Percentiles rank a stretch among this genome's conserved stretches.
Evolutionary conservation across 53 echinoderm and acorn worm genomes (phyloP).

Genomic region (Stichopus horrens): DNA sequence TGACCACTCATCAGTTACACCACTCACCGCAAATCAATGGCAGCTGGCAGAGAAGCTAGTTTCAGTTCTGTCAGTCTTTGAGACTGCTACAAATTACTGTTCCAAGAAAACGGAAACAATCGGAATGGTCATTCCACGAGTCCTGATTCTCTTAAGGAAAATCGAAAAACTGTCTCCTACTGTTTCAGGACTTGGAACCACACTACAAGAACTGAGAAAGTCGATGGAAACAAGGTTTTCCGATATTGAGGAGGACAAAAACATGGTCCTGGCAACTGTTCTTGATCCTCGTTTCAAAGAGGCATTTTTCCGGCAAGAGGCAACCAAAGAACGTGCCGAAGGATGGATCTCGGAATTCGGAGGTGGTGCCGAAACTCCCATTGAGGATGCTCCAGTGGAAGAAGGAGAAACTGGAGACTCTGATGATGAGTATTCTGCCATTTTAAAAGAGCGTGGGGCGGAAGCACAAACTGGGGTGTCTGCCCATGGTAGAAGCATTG

Average conservation of each 20-base stretch:
- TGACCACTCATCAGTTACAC: slow-evolving; percentile 6
- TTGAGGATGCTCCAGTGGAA: slow-evolving; percentile 1
- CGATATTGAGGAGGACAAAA: neutral
- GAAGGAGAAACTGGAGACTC: neutral
- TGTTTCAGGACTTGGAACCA: neutral
- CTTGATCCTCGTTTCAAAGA: neutral
- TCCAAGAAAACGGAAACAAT: neutral
- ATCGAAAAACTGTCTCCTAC: neutral
- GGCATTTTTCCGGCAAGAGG: slow-evolving; percentile 4
- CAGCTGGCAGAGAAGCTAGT: slow-evolving; percentile 5
- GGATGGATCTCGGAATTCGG: slow-evolving; percentile 15
- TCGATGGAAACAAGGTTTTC: slow-evolving; percentile 3
- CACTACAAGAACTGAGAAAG: neutral
- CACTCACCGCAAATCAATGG: slow-evolving; percentile 28
- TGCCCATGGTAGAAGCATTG: too few relatives aligned
- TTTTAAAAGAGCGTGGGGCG: neutral
- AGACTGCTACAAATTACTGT: slow-evolving; percentile 1
- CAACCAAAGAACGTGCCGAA: slow-evolving; percentile 7
- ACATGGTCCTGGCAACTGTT: slow-evolving; percentile 8
- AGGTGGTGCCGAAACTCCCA: neutral
- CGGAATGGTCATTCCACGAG: slow-evolving; percentile 1
- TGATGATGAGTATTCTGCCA: slow-evolving; percentile 10
- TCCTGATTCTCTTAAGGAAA: neutral
- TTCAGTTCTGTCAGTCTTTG: slow-evolving; percentile 2
- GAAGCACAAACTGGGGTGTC: neutral